Evolutionary conservation across 2,113 vertebrate species (phyloP), one percentile per base, ranked within the genome.

Genomic region (Mus pahari): DNA sequence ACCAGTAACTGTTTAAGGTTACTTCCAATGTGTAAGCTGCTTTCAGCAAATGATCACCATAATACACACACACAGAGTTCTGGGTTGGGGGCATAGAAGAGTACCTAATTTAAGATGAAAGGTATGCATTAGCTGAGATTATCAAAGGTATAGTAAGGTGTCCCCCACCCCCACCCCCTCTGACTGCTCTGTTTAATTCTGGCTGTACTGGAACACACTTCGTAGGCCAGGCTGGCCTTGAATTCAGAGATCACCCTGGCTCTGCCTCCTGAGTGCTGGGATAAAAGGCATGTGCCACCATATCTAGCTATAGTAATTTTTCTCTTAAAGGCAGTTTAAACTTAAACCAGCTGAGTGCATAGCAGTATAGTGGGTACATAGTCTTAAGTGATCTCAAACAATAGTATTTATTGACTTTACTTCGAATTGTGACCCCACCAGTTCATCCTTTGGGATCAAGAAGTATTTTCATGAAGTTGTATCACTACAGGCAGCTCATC

Each of bases 151-250:
- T 33, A 78, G 75, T 53, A 33, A 78, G 28, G 74, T 77, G 22
- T 45, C 7, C 45, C 45, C 22, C 2, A 14, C 1, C 75, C 45
- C 0, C 3, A 7, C 45, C 11, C 60, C 24, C 5, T 24, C 24
- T 9, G 5, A 33, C 45, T 33, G 28, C 16, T 78, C 48, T 48
- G 14, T 33, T 16, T 50, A 50, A 16, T 33, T 16, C 48, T 53
- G 48, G 75, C 48, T 53, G 31, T 53, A 31, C 8, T 78, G 77
- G 77, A 50, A 53, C 48, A 53, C n/a, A 9, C 48, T 53, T 36
- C 50, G 75, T 78, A 31, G 14, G 31, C 16, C 45, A 78, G 45
- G 14, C 13, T 78, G 28, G 16, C 14, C 14, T 78, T 10, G 24
- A 77, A 77, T 33, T 78, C 28, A 78, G 28, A 78, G 28, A 50